phyloP scores from a whole-genome alignment of 2,888 invertebrate species.

The Aspidiotus rigidus region DNA sequence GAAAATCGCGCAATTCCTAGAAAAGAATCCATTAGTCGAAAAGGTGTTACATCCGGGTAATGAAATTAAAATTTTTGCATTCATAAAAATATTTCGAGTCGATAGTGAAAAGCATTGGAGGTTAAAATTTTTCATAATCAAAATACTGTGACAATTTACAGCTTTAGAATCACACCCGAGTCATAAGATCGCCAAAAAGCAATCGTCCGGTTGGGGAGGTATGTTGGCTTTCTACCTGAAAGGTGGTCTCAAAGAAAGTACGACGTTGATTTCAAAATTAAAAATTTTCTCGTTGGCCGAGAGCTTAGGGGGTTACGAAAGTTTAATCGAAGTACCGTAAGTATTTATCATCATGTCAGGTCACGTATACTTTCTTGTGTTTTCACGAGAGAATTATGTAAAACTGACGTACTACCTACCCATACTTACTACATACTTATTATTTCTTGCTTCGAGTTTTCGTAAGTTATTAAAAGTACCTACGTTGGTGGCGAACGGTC shows the following conservation, averaged over 20 bases:
- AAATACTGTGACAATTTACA: conserved; percentile 41
- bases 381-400: too few relatives aligned
- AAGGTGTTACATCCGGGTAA: conserved; percentile 73
- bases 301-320: conserved; percentile 90
- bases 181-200: conserved; percentile 64
- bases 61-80: not conserved
- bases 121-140: not conserved
- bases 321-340: conserved; percentile 86
- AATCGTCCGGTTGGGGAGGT: conserved; percentile 79
- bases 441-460: too few relatives aligned
- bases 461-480: too few relatives aligned
- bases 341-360: conserved; percentile 42
- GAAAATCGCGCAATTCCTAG: conserved; percentile 68
- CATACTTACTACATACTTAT: too few relatives aligned
- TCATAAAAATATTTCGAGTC: not conserved
- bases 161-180: conserved; percentile 78
- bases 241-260: conserved; percentile 62
- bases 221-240: conserved; percentile 81
- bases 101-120: not conserved
- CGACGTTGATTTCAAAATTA: conserved; percentile 61
- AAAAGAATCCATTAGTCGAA: conserved; percentile 64
- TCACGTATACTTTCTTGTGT: too few relatives aligned
- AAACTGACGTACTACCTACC: too few relatives aligned
- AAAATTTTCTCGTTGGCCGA: conserved; percentile 80
- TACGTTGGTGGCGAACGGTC: too few relatives aligned